These are phyloP conservation scores for Stomatorhinus walkeri DNA, from an alignment of 2,797 vertebrate genomes.

Conservation along the genomic window DNA sequence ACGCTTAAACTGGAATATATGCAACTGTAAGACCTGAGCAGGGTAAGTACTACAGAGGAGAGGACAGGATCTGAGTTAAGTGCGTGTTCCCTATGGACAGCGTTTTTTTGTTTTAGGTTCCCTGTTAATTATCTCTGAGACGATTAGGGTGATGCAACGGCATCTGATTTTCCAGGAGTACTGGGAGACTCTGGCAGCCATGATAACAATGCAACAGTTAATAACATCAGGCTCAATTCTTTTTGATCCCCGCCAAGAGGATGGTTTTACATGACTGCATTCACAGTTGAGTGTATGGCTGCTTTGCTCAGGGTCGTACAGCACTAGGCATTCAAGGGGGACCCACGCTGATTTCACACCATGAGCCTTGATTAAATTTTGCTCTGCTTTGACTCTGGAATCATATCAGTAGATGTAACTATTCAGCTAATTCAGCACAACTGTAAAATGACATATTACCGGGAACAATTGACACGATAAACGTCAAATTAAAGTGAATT, in stretches of 20 bases:
- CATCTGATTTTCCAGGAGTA: background rate
- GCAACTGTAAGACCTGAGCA: background rate
- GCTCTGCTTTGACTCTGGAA: background rate
- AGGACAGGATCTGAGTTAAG: background rate
- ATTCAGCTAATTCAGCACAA: background rate
- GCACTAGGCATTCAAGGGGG: background rate
- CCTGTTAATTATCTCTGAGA: background rate
- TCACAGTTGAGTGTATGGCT: background rate
- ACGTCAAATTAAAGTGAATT: background rate
- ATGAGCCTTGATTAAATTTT: background rate
- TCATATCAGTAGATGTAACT: background rate
- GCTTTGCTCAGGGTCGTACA: background rate
- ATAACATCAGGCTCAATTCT: slow-evolving; percentile 8
- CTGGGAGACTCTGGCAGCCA: slow-evolving; percentile 16
- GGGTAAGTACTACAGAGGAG: background rate
- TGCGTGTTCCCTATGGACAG: background rate
- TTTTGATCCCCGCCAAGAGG: background rate
- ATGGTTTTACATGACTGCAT: background rate
- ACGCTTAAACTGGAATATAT: background rate
- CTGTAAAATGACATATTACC: background rate
- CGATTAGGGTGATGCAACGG: background rate
- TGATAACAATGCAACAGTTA: background rate
- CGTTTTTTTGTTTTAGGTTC: background rate
- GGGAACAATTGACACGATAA: background rate
- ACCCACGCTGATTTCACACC: background rate